Percentiles rank a stretch among this genome's conserved stretches.
Conservation (phyloP, 2,797 vertebrate genomes). For the Peromyscus nudipes region DNA sequence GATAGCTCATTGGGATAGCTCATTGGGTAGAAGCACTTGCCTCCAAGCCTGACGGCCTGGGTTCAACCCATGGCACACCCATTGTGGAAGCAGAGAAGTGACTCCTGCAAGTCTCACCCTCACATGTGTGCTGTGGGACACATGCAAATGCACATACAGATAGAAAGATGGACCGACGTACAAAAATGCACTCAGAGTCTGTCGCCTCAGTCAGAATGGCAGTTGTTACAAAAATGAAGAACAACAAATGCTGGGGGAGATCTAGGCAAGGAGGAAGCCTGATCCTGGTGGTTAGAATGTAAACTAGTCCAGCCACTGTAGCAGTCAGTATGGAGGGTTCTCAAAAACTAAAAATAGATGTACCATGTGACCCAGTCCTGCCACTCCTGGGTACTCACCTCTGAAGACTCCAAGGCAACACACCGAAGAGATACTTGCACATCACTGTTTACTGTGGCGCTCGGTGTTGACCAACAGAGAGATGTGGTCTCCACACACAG, state of each 20-base stretch:
- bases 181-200: neutral
- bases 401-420: neutral
- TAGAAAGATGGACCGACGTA: neutral
- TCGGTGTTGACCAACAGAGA: neutral
- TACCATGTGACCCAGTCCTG: neutral
- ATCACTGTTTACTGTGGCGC: neutral
- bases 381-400: neutral
- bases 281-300: neutral
- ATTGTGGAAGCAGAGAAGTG: no score
- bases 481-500: neutral
- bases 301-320: neutral
- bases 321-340: neutral
- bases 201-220: neutral
- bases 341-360: neutral
- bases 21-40: neutral
- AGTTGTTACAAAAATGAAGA: neutral
- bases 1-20: neutral
- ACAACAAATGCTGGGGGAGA: neutral
- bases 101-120: no score
- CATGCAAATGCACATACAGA: neutral
- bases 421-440: neutral
- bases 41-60: no score
- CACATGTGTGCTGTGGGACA: neutral
- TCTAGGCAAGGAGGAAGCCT: neutral
- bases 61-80: neutral